Evolutionary conservation across 2,797 vertebrate genomes (phyloP), one percentile per base, ranked within the genome.

Genomic region (Melanotaenia pygmaea): DNA sequence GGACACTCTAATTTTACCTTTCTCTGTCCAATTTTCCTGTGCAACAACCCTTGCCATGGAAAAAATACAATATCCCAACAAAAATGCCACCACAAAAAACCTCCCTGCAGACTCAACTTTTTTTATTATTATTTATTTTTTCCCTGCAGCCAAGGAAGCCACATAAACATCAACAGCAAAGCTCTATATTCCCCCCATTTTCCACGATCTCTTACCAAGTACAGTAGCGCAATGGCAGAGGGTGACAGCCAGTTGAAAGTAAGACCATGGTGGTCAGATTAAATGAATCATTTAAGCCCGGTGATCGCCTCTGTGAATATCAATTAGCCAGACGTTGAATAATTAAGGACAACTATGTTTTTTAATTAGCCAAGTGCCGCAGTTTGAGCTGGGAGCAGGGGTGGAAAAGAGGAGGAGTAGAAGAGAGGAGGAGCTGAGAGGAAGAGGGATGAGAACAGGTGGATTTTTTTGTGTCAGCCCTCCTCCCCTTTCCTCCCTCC

Each of bases 301-400:
- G 83, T 84, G 83, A 94, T 91, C 72, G 84, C 88, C 88, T 92
- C 75, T 80, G 91, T 86, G 95, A 95, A 95, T 95, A 96, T 90
- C 94, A 97, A 96, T 95, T 95, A 96, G 92, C 86, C 37, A 3
- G 71, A 84, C 90, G 93, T 88, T 94, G 95, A 95, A 96, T 95
- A 96, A 97, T 96, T 96, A 96, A 95, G 90, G 93, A 84, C 79
- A 89, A 91, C 86, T 86, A 84, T 92, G 94, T 91, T 95, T 94
- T 93, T 94, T 94, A 95, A 96, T 96, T 96, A 96, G 92, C 90
- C 86, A 81, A 93, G 92, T 83, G 88, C 85, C 83, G 92, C 90
- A 94, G 89, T 95, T 93, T 56, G 81, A 89, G 91, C 87, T 62
- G 66, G 74, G 83, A 79, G 71, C 47, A 54, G 54, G 72, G 71